phyloP scores from a whole-genome alignment of 1,140 invertebrate genomes.

The Hycleus phaleratus region DNA sequence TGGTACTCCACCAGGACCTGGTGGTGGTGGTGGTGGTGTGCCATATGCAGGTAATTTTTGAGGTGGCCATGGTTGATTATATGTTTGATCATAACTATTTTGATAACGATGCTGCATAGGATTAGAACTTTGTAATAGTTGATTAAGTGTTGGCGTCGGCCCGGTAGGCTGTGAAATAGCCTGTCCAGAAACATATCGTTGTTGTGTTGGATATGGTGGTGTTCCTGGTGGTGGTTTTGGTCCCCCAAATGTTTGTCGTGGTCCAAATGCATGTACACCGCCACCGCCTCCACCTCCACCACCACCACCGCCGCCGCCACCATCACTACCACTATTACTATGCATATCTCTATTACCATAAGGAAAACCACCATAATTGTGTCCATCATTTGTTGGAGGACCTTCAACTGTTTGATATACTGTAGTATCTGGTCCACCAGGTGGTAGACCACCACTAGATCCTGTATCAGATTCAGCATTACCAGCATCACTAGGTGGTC shows the following conservation, averaged over 20 bases:
- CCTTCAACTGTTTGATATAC: slow-evolving; percentile 3
- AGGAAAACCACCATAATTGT: slow-evolving; percentile 27
- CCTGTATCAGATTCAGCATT: neutral
- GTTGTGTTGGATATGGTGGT: slow-evolving; percentile 28
- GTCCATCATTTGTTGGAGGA: slow-evolving; percentile 24
- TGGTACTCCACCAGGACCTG: slow-evolving; percentile 17
- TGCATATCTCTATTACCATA: slow-evolving; percentile 32
- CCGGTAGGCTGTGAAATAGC: slow-evolving; percentile 68
- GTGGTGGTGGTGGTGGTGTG: slow-evolving; percentile 16
- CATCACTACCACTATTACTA: slow-evolving; percentile 22
- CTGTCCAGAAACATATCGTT: slow-evolving; percentile 56
- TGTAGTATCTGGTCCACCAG: slow-evolving; percentile 4
- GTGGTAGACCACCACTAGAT: neutral
- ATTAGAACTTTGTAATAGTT: slow-evolving; percentile 48
- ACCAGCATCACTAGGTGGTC: slow-evolving; percentile 12
- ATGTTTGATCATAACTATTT: slow-evolving; percentile 37
- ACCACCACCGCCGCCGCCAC: slow-evolving; percentile 14
- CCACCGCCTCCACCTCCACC: slow-evolving; percentile 24
- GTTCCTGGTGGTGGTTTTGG: slow-evolving; percentile 29
- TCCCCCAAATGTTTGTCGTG: slow-evolving; percentile 35
- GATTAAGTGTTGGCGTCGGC: slow-evolving; percentile 85
- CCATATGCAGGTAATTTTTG: slow-evolving; percentile 30
- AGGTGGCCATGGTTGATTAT: slow-evolving; percentile 34
- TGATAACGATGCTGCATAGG: slow-evolving; percentile 35
- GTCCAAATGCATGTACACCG: slow-evolving; percentile 35